Conservation (phyloP, 2,888 invertebrate species). For the Steromphala cineraria region DNA sequence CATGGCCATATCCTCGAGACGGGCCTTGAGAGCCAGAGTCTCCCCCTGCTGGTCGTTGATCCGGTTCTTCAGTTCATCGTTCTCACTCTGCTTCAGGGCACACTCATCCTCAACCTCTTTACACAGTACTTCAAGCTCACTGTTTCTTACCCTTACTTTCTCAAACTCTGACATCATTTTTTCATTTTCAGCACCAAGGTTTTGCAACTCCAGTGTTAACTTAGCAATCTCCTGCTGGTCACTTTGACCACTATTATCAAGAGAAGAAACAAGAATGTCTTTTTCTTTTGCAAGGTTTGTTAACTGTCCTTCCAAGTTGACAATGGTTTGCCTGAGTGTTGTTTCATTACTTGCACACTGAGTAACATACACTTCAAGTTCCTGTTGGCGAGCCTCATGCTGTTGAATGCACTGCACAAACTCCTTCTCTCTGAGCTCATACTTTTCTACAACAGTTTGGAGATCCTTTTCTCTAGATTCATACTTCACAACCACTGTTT, state of each 20-base stretch:
- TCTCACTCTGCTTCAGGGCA: constrained; percentile 35
- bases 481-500: background rate
- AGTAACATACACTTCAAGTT: background rate
- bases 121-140: constrained; percentile 5
- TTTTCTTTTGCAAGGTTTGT: background rate
- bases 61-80: constrained; percentile 25
- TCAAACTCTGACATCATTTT: background rate
- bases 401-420: background rate
- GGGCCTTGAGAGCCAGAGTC: background rate
- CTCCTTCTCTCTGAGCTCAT: constrained; percentile 5
- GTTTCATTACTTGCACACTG: background rate
- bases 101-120: constrained; percentile 14
- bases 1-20: constrained; percentile 19
- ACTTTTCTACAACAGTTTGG: background rate
- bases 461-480: background rate
- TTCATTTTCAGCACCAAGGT: background rate
- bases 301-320: background rate
- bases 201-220: background rate
- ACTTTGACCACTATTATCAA: background rate
- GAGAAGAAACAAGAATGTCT: background rate
- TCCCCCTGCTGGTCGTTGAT: constrained; percentile 24
- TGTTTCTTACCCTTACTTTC: background rate
- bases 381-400: background rate
- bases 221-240: constrained; percentile 1
- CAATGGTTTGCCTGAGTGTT: background rate